Evolutionary conservation across 2,888 invertebrate species (phyloP).

Genomic region (Cyrtodaria siliqua): DNA sequence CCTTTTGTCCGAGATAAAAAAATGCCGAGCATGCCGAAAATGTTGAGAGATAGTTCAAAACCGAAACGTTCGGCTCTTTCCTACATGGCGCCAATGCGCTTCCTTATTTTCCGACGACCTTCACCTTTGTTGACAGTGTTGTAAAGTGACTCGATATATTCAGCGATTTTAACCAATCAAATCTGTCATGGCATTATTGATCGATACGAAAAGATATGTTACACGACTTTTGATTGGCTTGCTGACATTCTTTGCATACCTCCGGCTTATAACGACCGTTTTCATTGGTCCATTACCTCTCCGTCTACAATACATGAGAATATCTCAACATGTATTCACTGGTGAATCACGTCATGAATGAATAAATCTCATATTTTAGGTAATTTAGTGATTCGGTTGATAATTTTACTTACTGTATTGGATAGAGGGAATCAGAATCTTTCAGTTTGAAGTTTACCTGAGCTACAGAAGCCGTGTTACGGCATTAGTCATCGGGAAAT

Average conservation of each 20-base stretch:
- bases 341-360: slow-evolving; percentile 55
- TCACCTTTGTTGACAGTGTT: no score
- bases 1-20: no score
- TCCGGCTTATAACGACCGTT: slow-evolving; percentile 51
- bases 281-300: slow-evolving; percentile 63
- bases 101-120: no score
- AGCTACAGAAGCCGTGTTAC: background rate
- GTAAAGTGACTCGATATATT: slow-evolving; percentile 21
- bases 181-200: slow-evolving; percentile 15
- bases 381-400: slow-evolving; percentile 36
- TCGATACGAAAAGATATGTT: slow-evolving; percentile 9
- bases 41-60: no score
- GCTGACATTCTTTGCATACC: slow-evolving; percentile 68
- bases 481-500: no score
- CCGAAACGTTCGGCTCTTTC: no score
- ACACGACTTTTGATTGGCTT: slow-evolving; percentile 58
- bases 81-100: no score
- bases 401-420: slow-evolving; percentile 34
- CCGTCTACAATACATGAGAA: slow-evolving; percentile 33
- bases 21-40: no score
- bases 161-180: slow-evolving; percentile 21
- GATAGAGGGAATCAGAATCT: slow-evolving; percentile 16
- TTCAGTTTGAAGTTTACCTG: background rate
- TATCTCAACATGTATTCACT: slow-evolving; percentile 46
- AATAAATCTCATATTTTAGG: slow-evolving; percentile 35